phyloP scores from a whole-genome alignment of 2,797 vertebrate genomes.

The Astyanax mexicanus region DNA sequence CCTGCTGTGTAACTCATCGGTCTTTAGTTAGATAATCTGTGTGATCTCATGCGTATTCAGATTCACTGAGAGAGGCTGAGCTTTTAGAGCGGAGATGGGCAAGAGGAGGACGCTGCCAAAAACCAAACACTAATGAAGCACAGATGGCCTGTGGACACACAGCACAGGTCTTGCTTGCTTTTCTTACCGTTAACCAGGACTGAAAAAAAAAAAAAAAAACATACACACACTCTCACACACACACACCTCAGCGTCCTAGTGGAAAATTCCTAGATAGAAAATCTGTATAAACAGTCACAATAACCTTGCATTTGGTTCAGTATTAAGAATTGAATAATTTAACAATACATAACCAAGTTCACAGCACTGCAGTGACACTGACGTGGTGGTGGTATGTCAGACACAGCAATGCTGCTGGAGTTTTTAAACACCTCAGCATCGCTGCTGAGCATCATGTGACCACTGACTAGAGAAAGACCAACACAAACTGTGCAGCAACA shows the following conservation, averaged over 20 bases:
- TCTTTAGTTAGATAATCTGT: neutral
- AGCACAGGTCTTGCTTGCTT: constrained; percentile 18
- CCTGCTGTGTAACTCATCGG: neutral
- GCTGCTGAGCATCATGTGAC: no score
- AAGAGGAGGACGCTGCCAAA: constrained; percentile 17
- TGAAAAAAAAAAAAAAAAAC: constrained; percentile 11
- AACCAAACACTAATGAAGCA: constrained; percentile 35
- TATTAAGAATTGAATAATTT: no score
- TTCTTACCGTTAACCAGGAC: constrained; percentile 13
- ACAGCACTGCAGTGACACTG: no score
- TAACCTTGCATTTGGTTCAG: neutral
- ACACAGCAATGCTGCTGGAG: no score
- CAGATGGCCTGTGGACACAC: constrained; percentile 42
- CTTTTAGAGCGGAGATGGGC: constrained; percentile 13
- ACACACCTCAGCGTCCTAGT: neutral
- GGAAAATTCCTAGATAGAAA: neutral
- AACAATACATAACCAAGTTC: neutral
- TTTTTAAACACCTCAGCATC: no score
- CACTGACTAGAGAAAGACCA: no score
- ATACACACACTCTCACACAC: constrained; percentile 21
- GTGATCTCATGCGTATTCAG: constrained; percentile 15
- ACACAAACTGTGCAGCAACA: no score
- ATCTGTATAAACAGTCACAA: neutral
- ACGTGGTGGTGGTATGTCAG: no score
- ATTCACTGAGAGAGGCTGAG: neutral